Conservation (phyloP, 2,888 invertebrate species). For the Crocallis elinguaria region DNA sequence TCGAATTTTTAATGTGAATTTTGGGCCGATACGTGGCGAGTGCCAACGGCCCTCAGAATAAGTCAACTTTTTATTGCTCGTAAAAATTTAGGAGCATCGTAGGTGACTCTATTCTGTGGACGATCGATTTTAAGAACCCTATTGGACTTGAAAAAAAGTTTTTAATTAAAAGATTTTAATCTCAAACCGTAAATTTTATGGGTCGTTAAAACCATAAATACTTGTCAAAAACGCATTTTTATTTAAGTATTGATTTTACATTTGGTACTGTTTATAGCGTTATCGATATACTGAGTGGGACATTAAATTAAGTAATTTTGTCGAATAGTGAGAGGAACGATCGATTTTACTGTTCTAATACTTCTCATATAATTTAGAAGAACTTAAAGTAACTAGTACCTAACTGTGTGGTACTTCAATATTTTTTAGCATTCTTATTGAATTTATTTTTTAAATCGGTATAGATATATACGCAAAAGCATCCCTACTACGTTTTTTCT, state of each 20-base stretch:
- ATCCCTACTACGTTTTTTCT: too few relatives aligned
- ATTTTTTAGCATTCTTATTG: too few relatives aligned
- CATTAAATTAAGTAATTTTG: slow-evolving; percentile 22
- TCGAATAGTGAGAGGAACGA: slow-evolving; percentile 1
- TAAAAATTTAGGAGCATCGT: slow-evolving; percentile 76
- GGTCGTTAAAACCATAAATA: slow-evolving; percentile 50
- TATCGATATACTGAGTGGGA: slow-evolving; percentile 7
- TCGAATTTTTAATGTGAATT: slow-evolving; percentile 71
- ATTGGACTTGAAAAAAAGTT: slow-evolving; percentile 48
- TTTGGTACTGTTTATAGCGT: slow-evolving; percentile 12
- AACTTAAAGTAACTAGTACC: too few relatives aligned
- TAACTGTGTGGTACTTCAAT: too few relatives aligned
- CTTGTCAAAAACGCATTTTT: slow-evolving; percentile 48
- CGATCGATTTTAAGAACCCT: slow-evolving; percentile 59
- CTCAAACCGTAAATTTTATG: slow-evolving; percentile 54
- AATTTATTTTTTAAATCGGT: too few relatives aligned
- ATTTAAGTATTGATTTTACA: slow-evolving; percentile 37
- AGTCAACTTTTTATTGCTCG: slow-evolving; percentile 79
- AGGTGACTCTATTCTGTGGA: slow-evolving; percentile 62
- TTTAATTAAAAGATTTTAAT: slow-evolving; percentile 62
- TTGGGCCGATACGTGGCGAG: slow-evolving; percentile 60
- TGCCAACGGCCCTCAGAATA: slow-evolving; percentile 62
- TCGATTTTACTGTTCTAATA: background rate
- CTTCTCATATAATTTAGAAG: too few relatives aligned
- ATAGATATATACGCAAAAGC: too few relatives aligned